Percentiles rank a stretch among this genome's conserved stretches.
phyloP scores from a whole-genome alignment of 2,797 vertebrate species.

The Huso huso region DNA sequence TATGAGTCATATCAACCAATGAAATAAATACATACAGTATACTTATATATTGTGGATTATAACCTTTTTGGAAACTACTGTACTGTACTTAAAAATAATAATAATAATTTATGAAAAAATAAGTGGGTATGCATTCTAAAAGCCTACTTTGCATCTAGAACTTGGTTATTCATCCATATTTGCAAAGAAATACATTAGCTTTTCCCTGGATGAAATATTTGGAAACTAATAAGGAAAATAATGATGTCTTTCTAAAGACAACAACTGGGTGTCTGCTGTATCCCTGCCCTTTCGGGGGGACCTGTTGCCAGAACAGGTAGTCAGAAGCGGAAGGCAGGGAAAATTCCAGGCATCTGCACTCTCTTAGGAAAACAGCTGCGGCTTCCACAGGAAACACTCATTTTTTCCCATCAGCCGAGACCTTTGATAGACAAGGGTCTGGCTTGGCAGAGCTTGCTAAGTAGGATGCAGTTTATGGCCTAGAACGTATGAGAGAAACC shows the following conservation, averaged over 20 bases:
- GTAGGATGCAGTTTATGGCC: constrained; percentile 87
- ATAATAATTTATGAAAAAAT: neutral
- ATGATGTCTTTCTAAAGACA: constrained; percentile 26
- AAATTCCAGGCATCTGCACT: constrained; percentile 53
- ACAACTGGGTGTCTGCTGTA: constrained; percentile 51
- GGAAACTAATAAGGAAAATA: neutral
- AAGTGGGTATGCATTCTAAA: neutral
- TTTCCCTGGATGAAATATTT: neutral
- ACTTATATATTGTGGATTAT: too few species aligned
- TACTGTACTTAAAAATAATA: neutral
- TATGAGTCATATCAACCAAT: too few species aligned
- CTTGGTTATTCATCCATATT: neutral
- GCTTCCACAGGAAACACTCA: constrained; percentile 68
- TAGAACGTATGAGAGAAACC: constrained; percentile 63
- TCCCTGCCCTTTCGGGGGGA: constrained; percentile 35
- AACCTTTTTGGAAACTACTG: too few species aligned
- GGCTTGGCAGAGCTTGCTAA: constrained; percentile 65
- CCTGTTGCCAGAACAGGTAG: constrained; percentile 73
- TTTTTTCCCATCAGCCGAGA: constrained; percentile 73
- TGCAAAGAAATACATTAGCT: neutral
- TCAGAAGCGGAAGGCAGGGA: constrained; percentile 54
- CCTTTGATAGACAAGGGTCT: constrained; percentile 66
- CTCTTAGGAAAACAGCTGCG: constrained; percentile 79
- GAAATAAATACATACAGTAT: too few species aligned
- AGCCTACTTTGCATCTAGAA: neutral